Evolutionary conservation across 2,888 invertebrate species (phyloP).

Genomic region (Cryptus viduatorius): DNA sequence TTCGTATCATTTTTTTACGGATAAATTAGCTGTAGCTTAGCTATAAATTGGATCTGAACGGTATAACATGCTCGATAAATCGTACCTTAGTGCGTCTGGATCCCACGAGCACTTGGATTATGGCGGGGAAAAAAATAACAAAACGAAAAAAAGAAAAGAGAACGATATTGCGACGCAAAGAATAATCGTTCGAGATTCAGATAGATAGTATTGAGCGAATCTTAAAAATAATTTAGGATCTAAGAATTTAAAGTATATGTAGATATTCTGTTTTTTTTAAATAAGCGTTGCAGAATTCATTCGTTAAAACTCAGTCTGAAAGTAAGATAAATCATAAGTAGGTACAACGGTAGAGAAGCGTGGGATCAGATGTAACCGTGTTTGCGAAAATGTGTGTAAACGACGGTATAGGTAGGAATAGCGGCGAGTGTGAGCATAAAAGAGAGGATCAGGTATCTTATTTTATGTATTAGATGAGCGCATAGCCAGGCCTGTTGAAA

Average conservation of each 20-base stretch:
- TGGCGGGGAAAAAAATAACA: slow-evolving; percentile 46
- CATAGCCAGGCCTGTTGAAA: slow-evolving; percentile 83
- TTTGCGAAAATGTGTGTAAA: slow-evolving; percentile 76
- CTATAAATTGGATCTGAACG: slow-evolving; percentile 40
- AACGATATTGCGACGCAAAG: slow-evolving; percentile 39
- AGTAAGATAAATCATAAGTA: slow-evolving; percentile 71
- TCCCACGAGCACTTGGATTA: slow-evolving; percentile 70
- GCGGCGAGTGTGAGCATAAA: slow-evolving; percentile 76
- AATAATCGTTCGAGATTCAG: slow-evolving; percentile 60
- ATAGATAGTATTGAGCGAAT: slow-evolving; percentile 53
- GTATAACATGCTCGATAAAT: slow-evolving; percentile 67
- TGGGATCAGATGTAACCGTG: slow-evolving; percentile 81
- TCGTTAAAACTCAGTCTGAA: slow-evolving; percentile 71
- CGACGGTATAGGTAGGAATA: slow-evolving; percentile 75
- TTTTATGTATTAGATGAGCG: slow-evolving; percentile 80
- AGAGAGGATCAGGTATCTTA: slow-evolving; percentile 80
- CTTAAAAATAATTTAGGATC: slow-evolving; percentile 35
- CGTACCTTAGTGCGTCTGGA: slow-evolving; percentile 74
- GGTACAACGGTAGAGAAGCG: slow-evolving; percentile 72
- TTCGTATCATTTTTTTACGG: slow-evolving; percentile 7
- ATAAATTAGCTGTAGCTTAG: slow-evolving; percentile 49
- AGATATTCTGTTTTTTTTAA: not conserved
- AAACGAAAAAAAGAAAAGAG: slow-evolving; percentile 29
- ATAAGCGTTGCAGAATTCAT: slow-evolving; percentile 51
- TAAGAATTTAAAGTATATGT: slow-evolving; percentile 18